Conservation (phyloP, 2,797 vertebrate species). For the Bucorvus abyssinicus region DNA sequence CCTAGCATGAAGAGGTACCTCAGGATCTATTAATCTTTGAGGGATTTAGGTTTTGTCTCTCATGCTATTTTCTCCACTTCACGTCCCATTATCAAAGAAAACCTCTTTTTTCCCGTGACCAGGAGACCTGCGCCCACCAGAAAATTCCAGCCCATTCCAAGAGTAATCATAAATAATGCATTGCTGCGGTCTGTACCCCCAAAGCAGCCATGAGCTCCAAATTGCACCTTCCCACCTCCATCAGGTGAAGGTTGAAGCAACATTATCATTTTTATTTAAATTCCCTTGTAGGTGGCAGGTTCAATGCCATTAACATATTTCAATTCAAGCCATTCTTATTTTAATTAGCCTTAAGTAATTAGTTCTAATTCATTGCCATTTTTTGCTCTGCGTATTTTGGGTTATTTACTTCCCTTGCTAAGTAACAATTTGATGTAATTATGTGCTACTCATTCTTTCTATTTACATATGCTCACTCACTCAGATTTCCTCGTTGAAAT, state of each 20-base stretch:
- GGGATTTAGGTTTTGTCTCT: neutral
- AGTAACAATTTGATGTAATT: constrained; percentile 81
- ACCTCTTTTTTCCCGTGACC: neutral
- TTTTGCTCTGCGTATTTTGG: constrained; percentile 75
- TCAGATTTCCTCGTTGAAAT: constrained; percentile 48
- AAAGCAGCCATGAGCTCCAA: constrained; percentile 14
- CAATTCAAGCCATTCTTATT: constrained; percentile 78
- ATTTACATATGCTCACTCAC: constrained; percentile 68
- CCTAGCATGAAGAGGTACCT: neutral
- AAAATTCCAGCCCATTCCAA: constrained; percentile 1
- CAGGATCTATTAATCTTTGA: neutral
- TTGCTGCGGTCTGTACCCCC: neutral
- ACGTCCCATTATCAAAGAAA: neutral
- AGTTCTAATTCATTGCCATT: constrained; percentile 76
- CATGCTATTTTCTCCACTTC: neutral
- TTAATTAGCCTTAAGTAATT: constrained; percentile 85
- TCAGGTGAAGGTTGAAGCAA: constrained; percentile 25
- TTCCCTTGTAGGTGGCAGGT: constrained; percentile 69
- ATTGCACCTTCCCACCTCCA: neutral
- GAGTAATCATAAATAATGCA: constrained; percentile 2
- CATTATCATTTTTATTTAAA: constrained; percentile 65
- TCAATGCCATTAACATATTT: constrained; percentile 76
- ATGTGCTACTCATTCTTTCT: constrained; percentile 72
- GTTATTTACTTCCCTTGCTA: constrained; percentile 80
- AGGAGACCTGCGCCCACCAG: neutral